Evolutionary conservation across 2,797 vertebrate genomes (phyloP).

Genomic region (Siniperca scherzeri): DNA sequence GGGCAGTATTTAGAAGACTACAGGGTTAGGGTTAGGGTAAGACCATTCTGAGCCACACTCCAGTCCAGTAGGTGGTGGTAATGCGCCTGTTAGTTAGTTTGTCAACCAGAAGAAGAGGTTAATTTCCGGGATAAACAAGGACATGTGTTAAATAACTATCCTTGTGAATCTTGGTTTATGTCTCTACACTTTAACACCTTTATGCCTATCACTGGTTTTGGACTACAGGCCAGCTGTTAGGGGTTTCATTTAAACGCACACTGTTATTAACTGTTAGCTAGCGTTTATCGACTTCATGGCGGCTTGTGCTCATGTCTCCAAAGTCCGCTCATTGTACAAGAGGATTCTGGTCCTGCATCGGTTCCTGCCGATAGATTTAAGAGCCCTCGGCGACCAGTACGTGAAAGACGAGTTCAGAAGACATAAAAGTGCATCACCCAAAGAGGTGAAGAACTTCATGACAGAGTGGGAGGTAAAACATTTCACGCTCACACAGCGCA

Average conservation of each 20-base stretch:
- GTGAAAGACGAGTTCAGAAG: slow-evolving; percentile 93
- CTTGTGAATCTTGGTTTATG: background rate
- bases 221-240: fast-evolving
- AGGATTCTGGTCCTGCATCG: slow-evolving; percentile 88
- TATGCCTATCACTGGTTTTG: no score
- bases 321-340: slow-evolving; percentile 86
- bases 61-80: slow-evolving; percentile 21
- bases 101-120: background rate
- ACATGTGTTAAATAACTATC: slow-evolving; percentile 51
- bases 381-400: slow-evolving; percentile 90
- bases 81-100: fast-evolving
- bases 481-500: fast-evolving
- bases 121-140: slow-evolving; percentile 67
- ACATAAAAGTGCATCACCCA: slow-evolving; percentile 79
- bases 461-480: slow-evolving; percentile 92
- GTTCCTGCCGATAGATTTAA: slow-evolving; percentile 87
- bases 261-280: fast-evolving
- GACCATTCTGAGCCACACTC: background rate
- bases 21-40: no score
- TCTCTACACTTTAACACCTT: fast-evolving
- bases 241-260: background rate
- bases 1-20: no score
- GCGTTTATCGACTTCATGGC: slow-evolving; percentile 63
- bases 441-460: slow-evolving; percentile 88
- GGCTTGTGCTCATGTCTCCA: slow-evolving; percentile 74